Evolutionary conservation across 2,797 vertebrate genomes (phyloP), one percentile per base, ranked within the genome.

Genomic region (Peromyscus eremicus): DNA sequence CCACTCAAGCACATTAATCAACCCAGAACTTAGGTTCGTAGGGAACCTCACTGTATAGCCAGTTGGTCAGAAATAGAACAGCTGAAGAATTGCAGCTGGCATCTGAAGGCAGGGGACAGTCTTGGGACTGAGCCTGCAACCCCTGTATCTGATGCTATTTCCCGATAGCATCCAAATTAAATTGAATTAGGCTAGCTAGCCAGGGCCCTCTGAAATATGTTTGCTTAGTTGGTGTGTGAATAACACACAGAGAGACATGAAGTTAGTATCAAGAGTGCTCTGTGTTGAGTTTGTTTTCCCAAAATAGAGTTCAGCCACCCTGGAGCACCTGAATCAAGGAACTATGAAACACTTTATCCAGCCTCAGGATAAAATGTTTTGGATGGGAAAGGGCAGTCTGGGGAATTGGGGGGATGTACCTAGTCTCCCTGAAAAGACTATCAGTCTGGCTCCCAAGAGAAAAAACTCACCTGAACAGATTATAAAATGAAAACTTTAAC

Each of bases 401-500:
- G 11, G 40, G 40, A 76, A 40, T 70, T 21, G 46, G 23, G 32
- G 23, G 40, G 11, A 43, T 62, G 25, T n/a, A 82, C 49, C 49
- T 13, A 57, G 43, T 66, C n/a, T 96, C 27, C 70, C 77, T 85
- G 29, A 91, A 90, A 96, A 66, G 19, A 68, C 32, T 57, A 11
- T 79, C 52, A n/a, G 21, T 40, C 71, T 43, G 71, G 52, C 52
- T 89, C 71, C 79, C 27, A 60, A 77, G 25, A 75, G 60, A 79
- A 14, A 81, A 92, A 37, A 32, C 27, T 89, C 52, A n/a, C 57
- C 37, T 91, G 62, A 89, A 83, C 49, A 34, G 27, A 87, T 91
- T 94, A 57, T 73, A 76, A 90, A 40, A 93, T 68, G 55, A 93
- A 92, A 27, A n/a, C 89, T 60, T 94, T 84, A 94, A 88, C 92